A percentile compares a stretch with the other conserved stretches of the same genome.
These are phyloP conservation scores for Drosophila burlai DNA, from an alignment of 1,140 invertebrate genomes.

Conservation along the genomic window DNA sequence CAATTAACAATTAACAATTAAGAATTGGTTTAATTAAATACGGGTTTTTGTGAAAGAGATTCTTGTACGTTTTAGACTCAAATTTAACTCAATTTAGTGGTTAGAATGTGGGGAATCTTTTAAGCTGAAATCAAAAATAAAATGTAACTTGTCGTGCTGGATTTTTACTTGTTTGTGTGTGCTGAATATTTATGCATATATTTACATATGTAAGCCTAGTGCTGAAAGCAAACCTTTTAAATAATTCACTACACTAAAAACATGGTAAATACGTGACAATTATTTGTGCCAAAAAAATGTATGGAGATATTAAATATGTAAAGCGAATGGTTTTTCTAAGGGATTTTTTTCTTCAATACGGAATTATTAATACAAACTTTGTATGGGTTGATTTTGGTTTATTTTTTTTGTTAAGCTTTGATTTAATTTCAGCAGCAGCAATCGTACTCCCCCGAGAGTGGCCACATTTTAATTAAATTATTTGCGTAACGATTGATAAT, in stretches of 20 bases:
- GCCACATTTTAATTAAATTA: slow-evolving; percentile 5
- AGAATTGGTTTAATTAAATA: not conserved
- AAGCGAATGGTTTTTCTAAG: not conserved
- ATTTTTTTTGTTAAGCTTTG: not conserved
- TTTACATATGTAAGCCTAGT: slow-evolving; percentile 16
- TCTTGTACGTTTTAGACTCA: slow-evolving; percentile 11
- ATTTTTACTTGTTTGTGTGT: not conserved
- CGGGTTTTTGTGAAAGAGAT: not conserved
- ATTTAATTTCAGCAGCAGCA: not conserved
- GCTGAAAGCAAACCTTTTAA: not conserved
- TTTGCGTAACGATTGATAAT: slow-evolving; percentile 11
- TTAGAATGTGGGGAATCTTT: not conserved
- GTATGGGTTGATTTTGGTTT: not conserved
- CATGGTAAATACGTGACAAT: slow-evolving; percentile 12
- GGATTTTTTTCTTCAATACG: not conserved
- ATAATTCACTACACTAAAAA: slow-evolving; percentile 22
- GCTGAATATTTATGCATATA: not conserved
- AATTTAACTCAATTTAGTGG: slow-evolving; percentile 11
- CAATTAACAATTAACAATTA: too few relatives aligned
- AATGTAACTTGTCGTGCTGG: not conserved
- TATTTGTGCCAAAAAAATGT: not conserved
- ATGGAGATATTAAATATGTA: not conserved
- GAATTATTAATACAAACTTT: slow-evolving; percentile 1
- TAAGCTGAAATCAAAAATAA: slow-evolving; percentile 5
- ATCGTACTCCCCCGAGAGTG: not conserved